Evolutionary conservation across 2,888 invertebrate species (phyloP), one percentile per base, ranked within the genome.

Genomic region (Tenthredo distinguenda): DNA sequence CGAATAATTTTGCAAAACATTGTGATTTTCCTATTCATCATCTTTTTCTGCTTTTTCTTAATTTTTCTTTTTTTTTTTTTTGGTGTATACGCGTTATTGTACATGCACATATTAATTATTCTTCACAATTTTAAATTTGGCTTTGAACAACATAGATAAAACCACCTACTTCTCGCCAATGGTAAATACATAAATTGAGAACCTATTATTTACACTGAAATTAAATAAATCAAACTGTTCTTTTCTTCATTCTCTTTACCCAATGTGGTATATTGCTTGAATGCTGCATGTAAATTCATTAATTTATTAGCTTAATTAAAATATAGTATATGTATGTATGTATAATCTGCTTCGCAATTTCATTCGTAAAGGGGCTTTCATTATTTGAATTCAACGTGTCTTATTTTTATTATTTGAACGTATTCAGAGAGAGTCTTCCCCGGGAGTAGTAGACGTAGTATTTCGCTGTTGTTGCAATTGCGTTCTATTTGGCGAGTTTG

Each of bases 401-500:
- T 74, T 74, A 85, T 89, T 86, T 85, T 88, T 89, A 89, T 88
- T 86, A 88, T 91, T 91, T 90, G 88, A 91, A 91, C 90, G 89
- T 89, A 88, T 91, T 93, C 92, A 93, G 88, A 92, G 92, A 87
- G 92, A 90, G 86, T 93, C 92, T 85, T 93, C 92, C 82, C 90
- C 91, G 72, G 92, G 91, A 84, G 91, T 88, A 84, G 91, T 88
- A 86, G 92, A 91, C 86, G 92, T 90, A 87, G 92, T 89, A 88
- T 90, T 92, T 86, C 92, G 90, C 87, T 93, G 92, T 77, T 92
- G 88, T 88, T 93, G 93, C 72, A 93, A 90, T 89, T 93, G 93
- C 71, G 92, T 91, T 87, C 93, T 90, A 85, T 86, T 90, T 81
- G 92, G 89, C 87, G 91, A 92, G 83, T 90, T 92, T 26, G 91